Base-by-base conservation (phyloP, 2,113 vertebrate species). In the Cavia porcellus region DNA sequence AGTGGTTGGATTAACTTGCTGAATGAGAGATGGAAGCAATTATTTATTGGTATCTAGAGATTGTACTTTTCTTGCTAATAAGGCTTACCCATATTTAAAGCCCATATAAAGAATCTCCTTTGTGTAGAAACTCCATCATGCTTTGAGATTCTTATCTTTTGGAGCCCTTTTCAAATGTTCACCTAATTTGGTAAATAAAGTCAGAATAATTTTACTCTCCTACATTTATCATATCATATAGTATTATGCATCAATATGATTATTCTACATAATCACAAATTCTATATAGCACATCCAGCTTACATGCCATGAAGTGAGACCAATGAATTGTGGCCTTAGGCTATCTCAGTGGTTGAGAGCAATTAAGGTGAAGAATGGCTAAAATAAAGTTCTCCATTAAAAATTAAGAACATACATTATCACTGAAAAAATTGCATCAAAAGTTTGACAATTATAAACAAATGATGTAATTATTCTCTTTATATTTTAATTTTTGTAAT, bases 121-220 rank as follows among this genome's bases (percentile, higher is more conserved):
- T 14, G 9, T 14, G 1, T 45, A 5, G 22, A 35, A 42, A n/a
- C 1, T 89, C 13, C 52, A 24, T 82, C 17, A 28, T 50, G 2
- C 17, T 47, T 38, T 25, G 17, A 75, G 30, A 5, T 7, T 80
- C 7, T 57, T 70, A 1, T 28, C 10, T 7, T 28, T 45, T 8
- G n/a, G 6, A 42, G 10, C 30, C 2, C 24, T 1, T 66, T 81
- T 47, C 7, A 74, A 87, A n/a, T 15, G 22, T 42, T 88, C 2
- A 59, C 5, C 3, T 68, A 4, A 52, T 59, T n/a, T 25, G 4
- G 55, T 12, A 77, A 7, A 3, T 30, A 45, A 24, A 70, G 1
- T 4, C 35, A 90, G 52, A 10, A 62, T 93, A 96, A 95, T 89
- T 72, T 96, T 32, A 17, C 77, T 93, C 70, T 75, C 12, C 80